Conservation (phyloP, 2,113 vertebrate species). For the Myotis lucifugus region DNA sequence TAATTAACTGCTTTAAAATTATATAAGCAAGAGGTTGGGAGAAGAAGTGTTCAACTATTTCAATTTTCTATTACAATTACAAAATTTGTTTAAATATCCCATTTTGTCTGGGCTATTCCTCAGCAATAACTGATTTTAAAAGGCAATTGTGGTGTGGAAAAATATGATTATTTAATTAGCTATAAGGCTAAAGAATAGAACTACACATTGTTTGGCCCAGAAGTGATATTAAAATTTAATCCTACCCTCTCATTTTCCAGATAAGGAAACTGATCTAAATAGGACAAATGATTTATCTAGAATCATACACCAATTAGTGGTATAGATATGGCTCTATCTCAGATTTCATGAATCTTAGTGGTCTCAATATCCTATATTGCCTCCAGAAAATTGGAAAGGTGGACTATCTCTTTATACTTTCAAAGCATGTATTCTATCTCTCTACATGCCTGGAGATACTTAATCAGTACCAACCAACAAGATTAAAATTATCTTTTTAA, state of each 20-base stretch:
- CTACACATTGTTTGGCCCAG: not conserved
- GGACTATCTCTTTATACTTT: not conserved
- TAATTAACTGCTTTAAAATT: constrained; percentile 54
- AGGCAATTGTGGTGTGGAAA: not conserved
- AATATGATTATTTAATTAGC: constrained; percentile 45
- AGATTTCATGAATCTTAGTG: not conserved
- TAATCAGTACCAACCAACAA: constrained; percentile 25
- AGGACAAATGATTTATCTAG: constrained; percentile 17
- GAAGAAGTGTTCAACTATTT: constrained; percentile 32
- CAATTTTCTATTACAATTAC: constrained; percentile 58
- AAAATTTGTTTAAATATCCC: constrained; percentile 39
- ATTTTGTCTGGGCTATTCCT: constrained; percentile 35
- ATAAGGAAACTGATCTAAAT: not conserved
- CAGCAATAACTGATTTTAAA: constrained; percentile 34
- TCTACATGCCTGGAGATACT: not conserved
- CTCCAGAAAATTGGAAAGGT: not conserved
- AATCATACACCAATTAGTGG: not conserved
- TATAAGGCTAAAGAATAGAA: constrained; percentile 7
- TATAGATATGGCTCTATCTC: not conserved
- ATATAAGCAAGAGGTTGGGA: constrained; percentile 20
- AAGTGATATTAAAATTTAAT: constrained; percentile 17
- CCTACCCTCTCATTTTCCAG: not conserved
- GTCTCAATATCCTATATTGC: not conserved
- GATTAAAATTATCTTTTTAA: constrained; percentile 56
- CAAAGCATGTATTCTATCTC: not conserved